phyloP scores from a whole-genome alignment of 1,140 invertebrate species.

The Scaptomyza graminum region DNA sequence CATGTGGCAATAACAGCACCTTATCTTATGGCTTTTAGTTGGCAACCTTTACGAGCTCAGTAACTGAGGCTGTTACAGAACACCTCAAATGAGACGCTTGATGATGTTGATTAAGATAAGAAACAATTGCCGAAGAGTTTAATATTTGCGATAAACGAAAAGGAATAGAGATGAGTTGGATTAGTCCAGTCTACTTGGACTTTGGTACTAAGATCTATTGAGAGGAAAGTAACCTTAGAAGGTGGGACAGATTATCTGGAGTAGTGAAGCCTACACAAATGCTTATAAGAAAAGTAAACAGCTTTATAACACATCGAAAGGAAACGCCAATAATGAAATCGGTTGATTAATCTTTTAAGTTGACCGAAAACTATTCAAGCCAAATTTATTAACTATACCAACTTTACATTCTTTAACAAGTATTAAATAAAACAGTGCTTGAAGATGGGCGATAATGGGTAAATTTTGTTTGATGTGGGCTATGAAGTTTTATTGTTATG shows the following conservation, averaged over 20 bases:
- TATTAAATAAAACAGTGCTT: neutral
- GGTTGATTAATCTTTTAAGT: too few species aligned
- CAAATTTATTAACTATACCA: too few species aligned
- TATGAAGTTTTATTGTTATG: neutral
- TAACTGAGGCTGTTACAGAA: slow-evolving; percentile 48
- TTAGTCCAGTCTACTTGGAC: neutral
- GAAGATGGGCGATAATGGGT: neutral
- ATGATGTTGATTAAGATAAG: slow-evolving; percentile 31
- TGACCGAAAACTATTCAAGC: too few species aligned
- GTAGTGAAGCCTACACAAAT: too few species aligned
- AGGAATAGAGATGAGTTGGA: neutral
- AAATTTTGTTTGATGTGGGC: neutral
- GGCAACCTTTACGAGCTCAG: slow-evolving; percentile 41
- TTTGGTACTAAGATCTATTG: too few species aligned
- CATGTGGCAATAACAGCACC: slow-evolving; percentile 59
- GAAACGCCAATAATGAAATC: too few species aligned
- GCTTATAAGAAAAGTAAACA: too few species aligned
- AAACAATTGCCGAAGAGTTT: slow-evolving; percentile 18
- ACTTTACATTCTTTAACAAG: too few species aligned
- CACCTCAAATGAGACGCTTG: slow-evolving; percentile 38
- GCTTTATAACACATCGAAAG: too few species aligned
- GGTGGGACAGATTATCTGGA: too few species aligned
- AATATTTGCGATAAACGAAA: neutral
- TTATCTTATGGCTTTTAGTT: slow-evolving; percentile 65
- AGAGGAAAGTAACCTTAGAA: too few species aligned